These are phyloP conservation scores for Bombus pascuorum DNA, from an alignment of 1,140 invertebrate genomes.

Conservation along the genomic window DNA sequence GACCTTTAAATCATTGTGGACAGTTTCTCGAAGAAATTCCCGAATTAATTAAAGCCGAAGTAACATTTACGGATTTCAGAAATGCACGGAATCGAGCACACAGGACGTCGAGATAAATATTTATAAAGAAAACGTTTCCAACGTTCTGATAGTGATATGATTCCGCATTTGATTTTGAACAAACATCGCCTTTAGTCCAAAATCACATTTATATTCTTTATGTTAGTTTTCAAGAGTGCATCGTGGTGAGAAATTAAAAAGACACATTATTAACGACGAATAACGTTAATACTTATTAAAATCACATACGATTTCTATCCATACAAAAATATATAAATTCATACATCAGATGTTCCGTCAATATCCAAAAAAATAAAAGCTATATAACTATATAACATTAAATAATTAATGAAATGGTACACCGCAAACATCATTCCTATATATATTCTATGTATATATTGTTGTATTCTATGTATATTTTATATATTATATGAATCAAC, in stretches of 20 bases:
- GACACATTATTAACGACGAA: background rate
- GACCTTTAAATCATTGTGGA: constrained; percentile 19
- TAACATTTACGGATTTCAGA: too few species aligned
- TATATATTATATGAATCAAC: too few species aligned
- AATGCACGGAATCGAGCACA: background rate
- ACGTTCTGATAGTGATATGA: background rate
- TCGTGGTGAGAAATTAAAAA: background rate
- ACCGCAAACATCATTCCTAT: too few species aligned
- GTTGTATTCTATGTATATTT: too few species aligned
- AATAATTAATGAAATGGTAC: too few species aligned
- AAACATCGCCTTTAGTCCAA: background rate
- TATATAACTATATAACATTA: too few species aligned
- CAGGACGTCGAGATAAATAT: background rate
- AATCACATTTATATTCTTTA: background rate
- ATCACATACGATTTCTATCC: too few species aligned
- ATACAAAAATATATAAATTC: too few species aligned
- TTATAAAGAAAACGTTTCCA: background rate
- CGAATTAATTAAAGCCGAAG: background rate
- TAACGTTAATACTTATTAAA: background rate
- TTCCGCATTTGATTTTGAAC: background rate
- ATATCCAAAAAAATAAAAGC: too few species aligned
- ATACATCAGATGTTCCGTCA: too few species aligned
- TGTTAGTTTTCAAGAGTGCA: background rate
- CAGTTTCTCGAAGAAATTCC: background rate
- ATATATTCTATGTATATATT: too few species aligned